phyloP scores from a whole-genome alignment of 2,888 invertebrate species.

The Drosophila koepferae region DNA sequence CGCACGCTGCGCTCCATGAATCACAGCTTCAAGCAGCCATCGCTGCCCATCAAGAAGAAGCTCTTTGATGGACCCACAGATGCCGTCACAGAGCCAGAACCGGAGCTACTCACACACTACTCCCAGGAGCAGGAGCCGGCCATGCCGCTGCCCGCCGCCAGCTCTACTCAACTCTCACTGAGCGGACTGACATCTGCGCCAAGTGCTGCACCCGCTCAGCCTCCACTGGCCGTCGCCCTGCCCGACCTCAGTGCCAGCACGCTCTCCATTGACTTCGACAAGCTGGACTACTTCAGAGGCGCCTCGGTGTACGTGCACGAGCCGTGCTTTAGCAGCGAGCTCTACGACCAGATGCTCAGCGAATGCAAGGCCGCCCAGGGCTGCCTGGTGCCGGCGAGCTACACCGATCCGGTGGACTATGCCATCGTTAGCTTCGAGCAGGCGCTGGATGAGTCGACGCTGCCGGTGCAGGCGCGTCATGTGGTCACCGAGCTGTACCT shows the following conservation, averaged over 20 bases:
- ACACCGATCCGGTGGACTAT: slow-evolving; percentile 88
- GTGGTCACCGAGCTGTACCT: slow-evolving; percentile 84
- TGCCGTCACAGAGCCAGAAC: slow-evolving; percentile 19
- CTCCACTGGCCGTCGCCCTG: slow-evolving; percentile 5
- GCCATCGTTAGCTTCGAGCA: slow-evolving; percentile 87
- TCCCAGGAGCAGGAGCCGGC: slow-evolving; percentile 78
- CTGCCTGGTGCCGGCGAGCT: slow-evolving; percentile 85
- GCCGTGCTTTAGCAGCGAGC: slow-evolving; percentile 85
- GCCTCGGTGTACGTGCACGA: slow-evolving; percentile 84
- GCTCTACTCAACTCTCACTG: slow-evolving; percentile 67
- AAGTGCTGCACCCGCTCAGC: not conserved
- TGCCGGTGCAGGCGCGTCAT: slow-evolving; percentile 78
- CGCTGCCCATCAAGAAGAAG: slow-evolving; percentile 78
- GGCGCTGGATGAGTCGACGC: slow-evolving; percentile 58
- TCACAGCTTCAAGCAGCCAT: slow-evolving; percentile 84
- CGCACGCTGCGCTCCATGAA: slow-evolving; percentile 85
- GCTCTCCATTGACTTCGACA: slow-evolving; percentile 81
- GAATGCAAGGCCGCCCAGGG: slow-evolving; percentile 87
- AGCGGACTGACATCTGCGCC: not conserved
- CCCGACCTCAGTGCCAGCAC: slow-evolving; percentile 74
- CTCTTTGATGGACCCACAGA: slow-evolving; percentile 60
- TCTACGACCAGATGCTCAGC: slow-evolving; percentile 83
- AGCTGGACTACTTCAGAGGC: slow-evolving; percentile 81
- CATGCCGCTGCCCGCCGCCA: slow-evolving; percentile 69
- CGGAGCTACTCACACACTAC: slow-evolving; percentile 80